Percentiles rank a stretch among this genome's conserved stretches.
phyloP scores from a whole-genome alignment of 2,113 vertebrate genomes.

The Oncorhynchus kisutch region DNA sequence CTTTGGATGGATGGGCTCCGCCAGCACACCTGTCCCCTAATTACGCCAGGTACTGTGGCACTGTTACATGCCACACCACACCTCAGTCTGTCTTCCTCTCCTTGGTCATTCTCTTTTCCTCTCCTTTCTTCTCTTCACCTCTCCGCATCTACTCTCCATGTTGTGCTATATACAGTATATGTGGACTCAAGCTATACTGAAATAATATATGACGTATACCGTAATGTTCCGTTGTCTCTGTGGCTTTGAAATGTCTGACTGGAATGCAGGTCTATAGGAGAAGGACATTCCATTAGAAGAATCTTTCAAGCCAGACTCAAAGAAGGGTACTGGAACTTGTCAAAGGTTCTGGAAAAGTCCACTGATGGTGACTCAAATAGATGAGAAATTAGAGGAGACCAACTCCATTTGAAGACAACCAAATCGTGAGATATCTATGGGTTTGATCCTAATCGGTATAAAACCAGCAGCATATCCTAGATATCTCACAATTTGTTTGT shows the following conservation, averaged over 20 bases:
- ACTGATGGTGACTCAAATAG: not conserved
- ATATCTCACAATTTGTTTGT: not conserved
- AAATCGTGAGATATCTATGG: no score
- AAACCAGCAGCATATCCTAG: no score
- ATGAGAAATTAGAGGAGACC: no score
- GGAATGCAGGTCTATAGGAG: no score
- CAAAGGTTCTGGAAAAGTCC: no score
- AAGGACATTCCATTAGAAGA: no score
- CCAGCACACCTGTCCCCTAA: conserved; percentile 37
- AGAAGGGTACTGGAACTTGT: no score
- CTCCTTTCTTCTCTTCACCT: conserved; percentile 6
- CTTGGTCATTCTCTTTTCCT: not conserved
- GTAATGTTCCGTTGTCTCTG: conserved; percentile 28
- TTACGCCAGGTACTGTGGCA: conserved; percentile 32
- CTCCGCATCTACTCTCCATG: conserved; percentile 39
- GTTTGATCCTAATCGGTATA: no score
- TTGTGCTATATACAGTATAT: conserved; percentile 30
- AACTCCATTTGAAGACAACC: no score
- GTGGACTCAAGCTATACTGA: not conserved
- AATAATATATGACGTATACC: not conserved
- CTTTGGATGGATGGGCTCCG: conserved; percentile 17
- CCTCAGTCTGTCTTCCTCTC: conserved; percentile 2
- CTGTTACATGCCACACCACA: conserved; percentile 1
- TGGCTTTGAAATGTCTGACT: not conserved
- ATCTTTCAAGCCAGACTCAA: no score